Conservation (phyloP, 2,888 invertebrate genomes). For the Deilephila elpenor region DNA sequence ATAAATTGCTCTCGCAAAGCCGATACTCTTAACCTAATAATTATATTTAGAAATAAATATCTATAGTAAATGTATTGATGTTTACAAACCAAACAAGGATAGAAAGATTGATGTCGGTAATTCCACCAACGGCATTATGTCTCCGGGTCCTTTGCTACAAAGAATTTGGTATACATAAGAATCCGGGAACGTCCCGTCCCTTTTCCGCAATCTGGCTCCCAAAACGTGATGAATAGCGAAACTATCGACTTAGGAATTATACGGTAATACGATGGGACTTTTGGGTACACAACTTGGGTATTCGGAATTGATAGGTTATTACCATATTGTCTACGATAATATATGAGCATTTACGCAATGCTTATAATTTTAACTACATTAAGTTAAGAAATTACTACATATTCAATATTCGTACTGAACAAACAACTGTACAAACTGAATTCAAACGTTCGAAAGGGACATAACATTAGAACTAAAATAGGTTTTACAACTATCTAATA, state of each 20-base stretch:
- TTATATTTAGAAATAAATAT: too few species aligned
- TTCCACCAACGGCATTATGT: constrained; percentile 2
- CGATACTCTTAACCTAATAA: too few species aligned
- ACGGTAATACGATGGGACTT: constrained; percentile 5
- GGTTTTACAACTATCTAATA: too few species aligned
- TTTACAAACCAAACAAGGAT: background rate
- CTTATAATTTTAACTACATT: background rate
- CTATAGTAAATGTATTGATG: background rate
- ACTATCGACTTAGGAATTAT: constrained; percentile 15
- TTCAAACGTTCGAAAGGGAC: too few species aligned
- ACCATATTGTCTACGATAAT: background rate
- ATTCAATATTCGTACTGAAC: too few species aligned
- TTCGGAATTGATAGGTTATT: background rate
- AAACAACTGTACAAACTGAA: too few species aligned
- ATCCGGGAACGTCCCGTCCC: background rate
- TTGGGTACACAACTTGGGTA: background rate
- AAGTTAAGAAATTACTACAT: too few species aligned
- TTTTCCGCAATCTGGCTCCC: constrained; percentile 19
- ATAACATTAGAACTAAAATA: too few species aligned
- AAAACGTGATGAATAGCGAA: constrained; percentile 12
- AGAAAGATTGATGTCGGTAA: background rate
- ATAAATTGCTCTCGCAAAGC: too few species aligned
- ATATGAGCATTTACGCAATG: background rate
- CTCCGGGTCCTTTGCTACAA: background rate
- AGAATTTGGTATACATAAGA: background rate